phyloP scores from a whole-genome alignment of 2,888 invertebrate species.

The Spodoptera littoralis region DNA sequence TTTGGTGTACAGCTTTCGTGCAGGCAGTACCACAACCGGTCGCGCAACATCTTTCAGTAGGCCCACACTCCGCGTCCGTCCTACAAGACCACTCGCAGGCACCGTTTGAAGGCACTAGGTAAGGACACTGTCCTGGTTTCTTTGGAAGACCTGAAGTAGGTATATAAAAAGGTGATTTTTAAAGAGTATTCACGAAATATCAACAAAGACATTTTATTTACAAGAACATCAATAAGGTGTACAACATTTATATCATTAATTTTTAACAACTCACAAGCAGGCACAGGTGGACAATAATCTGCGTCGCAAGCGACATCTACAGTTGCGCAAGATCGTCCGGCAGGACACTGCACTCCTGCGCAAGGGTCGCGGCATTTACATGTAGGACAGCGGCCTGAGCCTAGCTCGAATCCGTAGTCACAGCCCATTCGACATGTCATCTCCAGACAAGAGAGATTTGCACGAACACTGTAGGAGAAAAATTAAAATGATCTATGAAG shows the following conservation, averaged over 20 bases:
- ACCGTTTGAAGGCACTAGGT: slow-evolving; percentile 91
- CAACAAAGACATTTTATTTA: no score
- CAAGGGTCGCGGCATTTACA: slow-evolving; percentile 96
- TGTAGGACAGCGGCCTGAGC: slow-evolving; percentile 92
- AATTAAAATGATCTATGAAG: no score
- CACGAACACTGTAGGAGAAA: slow-evolving; percentile 81
- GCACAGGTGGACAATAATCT: slow-evolving; percentile 95
- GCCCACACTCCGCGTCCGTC: slow-evolving; percentile 93
- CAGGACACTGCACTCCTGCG: slow-evolving; percentile 90
- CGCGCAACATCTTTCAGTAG: slow-evolving; percentile 93
- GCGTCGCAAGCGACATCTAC: slow-evolving; percentile 96
- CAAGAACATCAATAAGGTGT: no score
- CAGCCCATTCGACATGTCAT: slow-evolving; percentile 95
- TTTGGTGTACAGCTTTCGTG: slow-evolving; percentile 91
- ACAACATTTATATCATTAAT: no score
- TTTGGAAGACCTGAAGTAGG: slow-evolving; percentile 90
- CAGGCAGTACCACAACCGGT: slow-evolving; percentile 96
- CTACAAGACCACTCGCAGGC: slow-evolving; percentile 94
- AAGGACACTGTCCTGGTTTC: slow-evolving; percentile 95
- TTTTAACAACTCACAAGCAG: slow-evolving; percentile 90
- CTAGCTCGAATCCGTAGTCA: slow-evolving; percentile 94
- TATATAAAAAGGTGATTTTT: no score
- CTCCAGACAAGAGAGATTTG: slow-evolving; percentile 91
- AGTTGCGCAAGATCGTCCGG: slow-evolving; percentile 92
- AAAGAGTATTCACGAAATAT: no score